Percentiles rank a stretch among this genome's conserved stretches.
These are phyloP conservation scores for Spicauda simplicius DNA, from an alignment of 2,888 invertebrate genomes.

Conservation along the genomic window DNA sequence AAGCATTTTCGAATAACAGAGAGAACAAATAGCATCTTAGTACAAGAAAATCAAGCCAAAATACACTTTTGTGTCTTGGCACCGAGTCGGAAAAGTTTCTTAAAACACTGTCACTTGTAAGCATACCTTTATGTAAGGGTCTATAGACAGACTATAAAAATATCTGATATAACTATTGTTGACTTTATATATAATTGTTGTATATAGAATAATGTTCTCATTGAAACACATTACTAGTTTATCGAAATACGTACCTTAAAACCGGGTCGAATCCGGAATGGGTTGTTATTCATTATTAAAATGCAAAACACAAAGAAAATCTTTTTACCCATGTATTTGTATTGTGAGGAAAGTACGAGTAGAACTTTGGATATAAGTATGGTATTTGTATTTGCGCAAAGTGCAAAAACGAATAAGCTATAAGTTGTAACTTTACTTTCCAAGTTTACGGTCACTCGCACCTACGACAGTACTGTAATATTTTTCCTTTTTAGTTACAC, in stretches of 20 bases:
- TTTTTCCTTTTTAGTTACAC: conserved; percentile 13
- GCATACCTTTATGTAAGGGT: neutral
- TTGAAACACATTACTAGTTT: neutral
- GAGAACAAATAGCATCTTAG: neutral
- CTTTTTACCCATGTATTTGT: conserved; percentile 32
- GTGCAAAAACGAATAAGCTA: conserved; percentile 61
- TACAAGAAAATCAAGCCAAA: neutral
- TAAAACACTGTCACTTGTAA: conserved; percentile 1
- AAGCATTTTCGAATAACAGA: neutral
- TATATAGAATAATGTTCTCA: neutral
- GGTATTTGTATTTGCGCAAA: conserved; percentile 50
- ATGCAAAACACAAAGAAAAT: conserved; percentile 34
- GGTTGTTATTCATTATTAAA: conserved; percentile 24
- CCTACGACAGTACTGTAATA: conserved; percentile 1
- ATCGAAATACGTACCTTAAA: neutral
- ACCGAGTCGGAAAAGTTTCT: neutral
- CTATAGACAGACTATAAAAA: neutral
- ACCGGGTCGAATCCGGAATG: neutral
- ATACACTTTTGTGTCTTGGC: neutral
- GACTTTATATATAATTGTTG: neutral
- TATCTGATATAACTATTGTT: neutral
- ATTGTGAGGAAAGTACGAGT: conserved; percentile 38
- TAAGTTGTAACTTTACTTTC: conserved; percentile 59
- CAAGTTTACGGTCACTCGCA: conserved; percentile 48
- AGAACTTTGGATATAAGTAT: conserved; percentile 41